Percentiles rank a stretch among this genome's conserved stretches.
These are phyloP conservation scores for Pheosia tremula DNA, from an alignment of 2,888 invertebrate species.

Conservation along the genomic window DNA sequence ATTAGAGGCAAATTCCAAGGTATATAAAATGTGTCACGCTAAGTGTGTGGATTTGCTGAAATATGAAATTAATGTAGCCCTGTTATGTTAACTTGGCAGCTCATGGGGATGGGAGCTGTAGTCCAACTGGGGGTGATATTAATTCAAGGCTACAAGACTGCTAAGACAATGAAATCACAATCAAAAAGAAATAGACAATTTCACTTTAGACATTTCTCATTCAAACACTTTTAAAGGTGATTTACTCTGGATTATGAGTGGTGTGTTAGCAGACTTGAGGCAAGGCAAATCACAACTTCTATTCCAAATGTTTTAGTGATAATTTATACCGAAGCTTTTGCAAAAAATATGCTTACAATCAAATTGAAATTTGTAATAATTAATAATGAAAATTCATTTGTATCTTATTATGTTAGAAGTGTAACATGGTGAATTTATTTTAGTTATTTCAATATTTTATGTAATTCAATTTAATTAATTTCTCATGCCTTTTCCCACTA, in stretches of 20 bases:
- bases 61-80: not conserved
- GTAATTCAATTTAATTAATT: too few species aligned
- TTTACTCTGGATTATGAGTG: too few species aligned
- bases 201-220: too few species aligned
- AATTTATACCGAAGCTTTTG: not conserved
- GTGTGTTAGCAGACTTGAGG: too few species aligned
- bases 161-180: too few species aligned
- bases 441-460: too few species aligned
- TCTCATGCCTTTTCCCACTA: too few species aligned
- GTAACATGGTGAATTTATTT: too few species aligned
- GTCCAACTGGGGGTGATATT: not conserved
- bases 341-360: not conserved
- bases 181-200: too few species aligned
- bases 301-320: conserved; percentile 6
- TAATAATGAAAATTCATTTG: not conserved
- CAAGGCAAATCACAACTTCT: not conserved
- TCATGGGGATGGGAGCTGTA: not conserved
- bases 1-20: conserved; percentile 43
- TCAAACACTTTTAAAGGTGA: too few species aligned
- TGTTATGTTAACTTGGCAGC: not conserved
- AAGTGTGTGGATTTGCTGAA: conserved; percentile 21
- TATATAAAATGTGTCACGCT: conserved; percentile 25
- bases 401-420: not conserved
- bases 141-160: too few species aligned
- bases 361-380: not conserved